phyloP scores from a whole-genome alignment of 2,797 vertebrate species.

The Lateolabrax maculatus region DNA sequence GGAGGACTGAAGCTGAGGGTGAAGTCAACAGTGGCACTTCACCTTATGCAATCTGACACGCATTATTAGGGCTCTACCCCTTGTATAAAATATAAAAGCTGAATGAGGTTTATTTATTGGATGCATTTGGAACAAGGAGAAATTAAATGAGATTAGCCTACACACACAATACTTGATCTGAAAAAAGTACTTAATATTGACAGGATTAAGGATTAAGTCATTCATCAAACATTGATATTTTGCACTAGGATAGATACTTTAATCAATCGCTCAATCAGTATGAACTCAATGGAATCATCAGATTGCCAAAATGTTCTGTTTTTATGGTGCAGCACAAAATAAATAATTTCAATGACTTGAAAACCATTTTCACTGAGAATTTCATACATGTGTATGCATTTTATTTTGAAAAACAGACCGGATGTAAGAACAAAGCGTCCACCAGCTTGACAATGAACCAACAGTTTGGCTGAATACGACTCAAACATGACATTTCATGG shows the following conservation, averaged over 20 bases:
- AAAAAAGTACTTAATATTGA: not conserved
- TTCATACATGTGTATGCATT: not conserved
- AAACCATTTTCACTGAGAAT: not conserved
- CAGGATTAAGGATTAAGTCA: not conserved
- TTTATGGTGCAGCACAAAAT: not conserved
- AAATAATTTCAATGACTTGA: not conserved
- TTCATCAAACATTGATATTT: not conserved
- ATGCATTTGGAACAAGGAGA: not conserved
- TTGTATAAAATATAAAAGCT: not conserved
- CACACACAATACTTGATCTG: not conserved
- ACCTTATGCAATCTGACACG: not conserved
- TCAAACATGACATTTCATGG: not conserved
- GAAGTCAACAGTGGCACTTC: not conserved
- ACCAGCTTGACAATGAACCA: not conserved
- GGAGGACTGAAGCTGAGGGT: not conserved
- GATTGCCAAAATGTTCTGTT: not conserved
- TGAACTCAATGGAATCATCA: not conserved
- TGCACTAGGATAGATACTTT: not conserved
- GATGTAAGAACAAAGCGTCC: not conserved
- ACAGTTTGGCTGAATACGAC: not conserved
- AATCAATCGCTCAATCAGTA: not conserved
- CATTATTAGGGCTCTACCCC: not conserved
- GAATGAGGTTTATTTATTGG: not conserved
- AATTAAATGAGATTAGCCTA: not conserved
- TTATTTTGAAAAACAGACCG: slow-evolving; percentile 50